Evolutionary conservation across 2,113 vertebrate genomes (phyloP), one percentile per base, ranked within the genome.

Genomic region (Stegastes partitus): DNA sequence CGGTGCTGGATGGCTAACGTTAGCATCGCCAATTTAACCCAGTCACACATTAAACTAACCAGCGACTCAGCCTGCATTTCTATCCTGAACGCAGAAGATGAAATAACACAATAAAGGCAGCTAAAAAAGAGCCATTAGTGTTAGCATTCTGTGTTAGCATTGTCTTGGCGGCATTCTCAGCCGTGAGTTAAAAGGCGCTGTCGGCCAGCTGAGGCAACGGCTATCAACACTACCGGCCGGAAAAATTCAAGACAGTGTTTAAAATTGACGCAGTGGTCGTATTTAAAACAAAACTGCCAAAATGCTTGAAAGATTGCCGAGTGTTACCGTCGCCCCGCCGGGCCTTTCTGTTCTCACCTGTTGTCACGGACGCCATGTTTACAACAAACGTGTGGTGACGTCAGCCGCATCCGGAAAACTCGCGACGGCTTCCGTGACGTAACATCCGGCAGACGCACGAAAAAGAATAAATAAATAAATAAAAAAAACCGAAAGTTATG

Each of bases 351-450:
- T 50, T 82, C 92, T 95, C 82, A 95, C 95, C 95, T 93, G 94
- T 94, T 90, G 93, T 94, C 64, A 94, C 93, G 19, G 95, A 93
- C 93, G 94, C 95, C 95, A 95, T 95, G 86, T 94, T 95, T 83
- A 53, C 77, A 23, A 84, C 8, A 28, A 85, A 58, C 51, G 57
- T 59, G 9, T 11, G 14, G 50, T 77, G 73, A 87, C 78, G 83
- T 77, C 62, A 62, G 9, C 15, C 15, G 58, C 71, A 70, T 74
- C 77, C 86, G 79, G 57, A 51, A 19, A n/a, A 50, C 2, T n/a
- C 9, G 19, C 1, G 6, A 10, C 19, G 47, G 1, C 31, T 34
- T 1, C 47, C 3, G 26, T 90, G 84, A 94, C 90, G 91, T 12
- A 15, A 91, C 50, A 67, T 93, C 93, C 92, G 22, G 8, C 34